phyloP scores from a whole-genome alignment of 2,888 invertebrate species.

The Tinea semifulvella region DNA sequence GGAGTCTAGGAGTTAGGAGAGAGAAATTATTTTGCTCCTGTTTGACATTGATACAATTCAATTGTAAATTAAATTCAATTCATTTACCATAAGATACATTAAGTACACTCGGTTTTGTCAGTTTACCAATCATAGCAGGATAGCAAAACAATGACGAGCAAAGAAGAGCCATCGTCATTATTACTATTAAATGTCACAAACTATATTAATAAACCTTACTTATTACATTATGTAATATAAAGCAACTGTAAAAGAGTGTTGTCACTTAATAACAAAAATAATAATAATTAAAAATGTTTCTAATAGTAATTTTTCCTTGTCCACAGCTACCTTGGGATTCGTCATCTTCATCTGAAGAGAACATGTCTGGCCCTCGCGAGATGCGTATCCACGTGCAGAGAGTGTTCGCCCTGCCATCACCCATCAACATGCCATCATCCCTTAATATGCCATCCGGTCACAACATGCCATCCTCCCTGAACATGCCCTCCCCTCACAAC shows the following conservation, averaged over 20 bases:
- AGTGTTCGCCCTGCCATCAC: conserved; percentile 54
- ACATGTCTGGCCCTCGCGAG: conserved; percentile 45
- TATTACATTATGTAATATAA: background rate
- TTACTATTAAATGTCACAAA: no score
- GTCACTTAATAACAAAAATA: no score
- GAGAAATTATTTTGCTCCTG: no score
- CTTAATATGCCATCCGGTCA: conserved; percentile 39
- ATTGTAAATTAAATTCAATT: no score
- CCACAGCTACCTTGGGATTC: conserved; percentile 59
- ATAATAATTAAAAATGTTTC: background rate
- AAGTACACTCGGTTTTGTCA: no score
- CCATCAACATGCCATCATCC: conserved; percentile 51
- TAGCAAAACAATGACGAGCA: no score
- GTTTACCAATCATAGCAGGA: no score
- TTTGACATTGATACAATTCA: no score
- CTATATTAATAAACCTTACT: no score
- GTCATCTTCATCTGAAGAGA: conserved; percentile 57
- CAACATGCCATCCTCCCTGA: conserved; percentile 41
- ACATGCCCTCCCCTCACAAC: conserved; percentile 38
- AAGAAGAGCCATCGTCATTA: no score
- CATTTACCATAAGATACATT: no score
- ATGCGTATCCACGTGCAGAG: conserved; percentile 63
- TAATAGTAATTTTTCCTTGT: conserved; percentile 17
- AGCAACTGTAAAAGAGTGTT: background rate
- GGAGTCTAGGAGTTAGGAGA: no score